Conservation (phyloP, 2,797 vertebrate genomes). For the Hydrolagus colliei region DNA sequence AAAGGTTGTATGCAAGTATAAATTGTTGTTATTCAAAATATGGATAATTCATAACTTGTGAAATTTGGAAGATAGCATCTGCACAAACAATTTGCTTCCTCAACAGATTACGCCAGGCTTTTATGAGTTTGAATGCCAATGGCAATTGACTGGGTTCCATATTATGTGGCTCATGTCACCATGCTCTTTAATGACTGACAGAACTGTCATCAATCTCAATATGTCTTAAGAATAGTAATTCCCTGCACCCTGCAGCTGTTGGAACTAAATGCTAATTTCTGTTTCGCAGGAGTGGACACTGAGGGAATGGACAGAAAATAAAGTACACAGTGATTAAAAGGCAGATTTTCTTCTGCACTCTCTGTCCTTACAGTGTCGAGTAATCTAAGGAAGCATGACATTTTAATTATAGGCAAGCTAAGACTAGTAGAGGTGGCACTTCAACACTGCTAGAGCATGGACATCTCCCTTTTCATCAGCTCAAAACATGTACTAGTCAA, state of each 20-base stretch:
- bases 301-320: neutral
- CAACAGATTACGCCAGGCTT: neutral
- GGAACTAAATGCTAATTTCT: neutral
- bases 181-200: neutral
- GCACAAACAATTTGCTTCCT: conserved; percentile 9
- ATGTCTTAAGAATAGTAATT: neutral
- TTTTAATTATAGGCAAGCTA: conserved; percentile 3
- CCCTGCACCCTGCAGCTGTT: conserved; percentile 7
- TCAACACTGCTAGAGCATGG: neutral
- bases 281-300: neutral
- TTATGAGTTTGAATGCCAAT: conserved; percentile 7
- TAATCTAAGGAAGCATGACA: neutral
- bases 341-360: neutral
- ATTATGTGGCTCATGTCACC: conserved; percentile 1
- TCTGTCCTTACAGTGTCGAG: neutral
- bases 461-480: neutral
- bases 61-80: neutral
- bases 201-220: conserved; percentile 22
- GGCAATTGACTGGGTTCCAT: neutral
- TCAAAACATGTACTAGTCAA: neutral
- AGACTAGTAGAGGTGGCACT: neutral
- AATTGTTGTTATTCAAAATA: neutral
- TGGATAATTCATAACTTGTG: conserved; percentile 13
- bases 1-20: no score
- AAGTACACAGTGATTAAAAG: neutral